These are phyloP conservation scores for Clostera curtula DNA, from an alignment of 2,888 invertebrate species.

Conservation along the genomic window DNA sequence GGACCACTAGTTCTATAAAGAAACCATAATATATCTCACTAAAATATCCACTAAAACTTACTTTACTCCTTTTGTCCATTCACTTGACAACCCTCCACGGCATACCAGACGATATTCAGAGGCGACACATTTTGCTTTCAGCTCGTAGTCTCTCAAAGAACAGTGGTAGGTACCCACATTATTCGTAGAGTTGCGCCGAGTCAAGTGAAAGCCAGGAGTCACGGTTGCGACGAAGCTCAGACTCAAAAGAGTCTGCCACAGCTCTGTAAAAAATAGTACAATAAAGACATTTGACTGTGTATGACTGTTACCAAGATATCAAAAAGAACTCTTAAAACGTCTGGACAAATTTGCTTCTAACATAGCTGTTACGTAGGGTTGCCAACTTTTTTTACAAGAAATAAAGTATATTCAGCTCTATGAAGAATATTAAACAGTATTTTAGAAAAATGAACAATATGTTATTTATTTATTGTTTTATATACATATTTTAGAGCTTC, in stretches of 20 bases:
- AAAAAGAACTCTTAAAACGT: too few relatives aligned
- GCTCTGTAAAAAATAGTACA: slow-evolving; percentile 24
- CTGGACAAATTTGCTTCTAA: too few relatives aligned
- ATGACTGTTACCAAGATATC: neutral
- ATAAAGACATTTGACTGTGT: neutral
- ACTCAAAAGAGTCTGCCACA: slow-evolving; percentile 24
- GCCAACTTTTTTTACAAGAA: too few relatives aligned
- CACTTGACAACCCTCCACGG: slow-evolving; percentile 34
- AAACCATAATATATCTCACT: too few relatives aligned
- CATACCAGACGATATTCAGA: slow-evolving; percentile 33
- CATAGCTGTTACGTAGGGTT: too few relatives aligned
- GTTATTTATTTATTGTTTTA: too few relatives aligned
- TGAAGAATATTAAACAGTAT: too few relatives aligned
- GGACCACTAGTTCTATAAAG: too few relatives aligned
- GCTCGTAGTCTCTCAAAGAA: slow-evolving; percentile 33
- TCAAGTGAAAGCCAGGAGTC: slow-evolving; percentile 33
- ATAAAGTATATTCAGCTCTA: too few relatives aligned
- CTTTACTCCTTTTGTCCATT: slow-evolving; percentile 43
- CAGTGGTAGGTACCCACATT: slow-evolving; percentile 27
- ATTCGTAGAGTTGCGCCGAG: slow-evolving; percentile 30
- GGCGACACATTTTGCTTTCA: slow-evolving; percentile 33
- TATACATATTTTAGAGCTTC: too few relatives aligned
- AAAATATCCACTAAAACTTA: too few relatives aligned
- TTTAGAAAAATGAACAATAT: too few relatives aligned
- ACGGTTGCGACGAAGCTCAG: slow-evolving; percentile 29